phyloP scores from a whole-genome alignment of 35 echinoderm and acorn worm genomes.

The Heliocidaris erythrogramma region DNA sequence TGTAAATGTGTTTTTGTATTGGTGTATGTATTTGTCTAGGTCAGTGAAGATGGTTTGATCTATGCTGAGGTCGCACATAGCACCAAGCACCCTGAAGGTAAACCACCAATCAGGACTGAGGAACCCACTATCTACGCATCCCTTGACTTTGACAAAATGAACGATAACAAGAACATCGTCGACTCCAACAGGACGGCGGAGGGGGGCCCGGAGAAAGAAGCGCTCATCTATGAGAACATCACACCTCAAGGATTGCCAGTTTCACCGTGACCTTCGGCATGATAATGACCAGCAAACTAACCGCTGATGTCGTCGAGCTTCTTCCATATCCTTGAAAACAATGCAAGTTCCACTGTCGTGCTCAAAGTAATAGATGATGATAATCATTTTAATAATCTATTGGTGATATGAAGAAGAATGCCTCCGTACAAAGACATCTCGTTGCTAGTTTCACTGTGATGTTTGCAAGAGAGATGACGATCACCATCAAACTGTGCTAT shows the following conservation, averaged over 20 bases:
- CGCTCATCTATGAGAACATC: conserved; percentile 35
- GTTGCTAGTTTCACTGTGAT: too few relatives aligned
- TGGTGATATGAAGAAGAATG: not conserved
- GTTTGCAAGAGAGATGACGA: not conserved
- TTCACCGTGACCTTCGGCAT: not conserved
- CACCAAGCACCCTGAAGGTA: not conserved
- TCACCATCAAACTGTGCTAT: not conserved
- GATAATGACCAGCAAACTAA: too few relatives aligned
- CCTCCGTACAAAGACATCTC: not conserved
- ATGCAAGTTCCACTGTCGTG: too few relatives aligned
- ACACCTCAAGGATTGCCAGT: conserved; percentile 3
- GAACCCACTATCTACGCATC: conserved; percentile 29
- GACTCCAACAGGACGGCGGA: not conserved
- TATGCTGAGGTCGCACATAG: conserved; percentile 18
- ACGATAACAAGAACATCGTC: not conserved
- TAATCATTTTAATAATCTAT: not conserved
- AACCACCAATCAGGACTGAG: conserved; percentile 41
- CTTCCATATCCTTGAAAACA: too few relatives aligned
- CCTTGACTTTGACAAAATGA: conserved; percentile 36
- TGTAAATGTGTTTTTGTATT: too few relatives aligned
- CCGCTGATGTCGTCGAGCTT: too few relatives aligned
- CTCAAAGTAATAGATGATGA: too few relatives aligned
- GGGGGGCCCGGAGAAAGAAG: not conserved
- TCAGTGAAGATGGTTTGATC: conserved; percentile 31
- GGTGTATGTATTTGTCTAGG: not conserved